phyloP scores from a whole-genome alignment of 35 echinoderm and acorn worm species.

The Eucidaris tribuloides region DNA sequence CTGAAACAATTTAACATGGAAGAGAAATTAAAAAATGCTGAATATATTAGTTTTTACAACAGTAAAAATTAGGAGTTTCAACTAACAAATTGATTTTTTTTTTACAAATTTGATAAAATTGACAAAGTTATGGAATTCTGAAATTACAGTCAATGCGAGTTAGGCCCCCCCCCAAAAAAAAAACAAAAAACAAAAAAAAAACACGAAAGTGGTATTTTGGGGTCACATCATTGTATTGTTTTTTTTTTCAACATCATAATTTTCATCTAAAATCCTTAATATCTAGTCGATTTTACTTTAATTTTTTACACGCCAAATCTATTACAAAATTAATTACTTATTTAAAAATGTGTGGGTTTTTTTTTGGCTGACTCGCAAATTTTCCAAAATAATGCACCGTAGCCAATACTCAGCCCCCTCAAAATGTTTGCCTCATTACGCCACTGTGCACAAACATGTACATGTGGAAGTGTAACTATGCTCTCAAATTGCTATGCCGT shows the following conservation, averaged over 20 bases:
- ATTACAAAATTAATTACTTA: neutral
- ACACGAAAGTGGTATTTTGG: neutral
- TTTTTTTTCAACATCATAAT: neutral
- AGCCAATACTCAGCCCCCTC: neutral
- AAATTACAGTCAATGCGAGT: slow-evolving; percentile 16
- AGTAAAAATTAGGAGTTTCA: neutral
- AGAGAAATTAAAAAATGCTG: slow-evolving; percentile 17
- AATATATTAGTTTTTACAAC: slow-evolving; percentile 26
- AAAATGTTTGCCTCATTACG: neutral
- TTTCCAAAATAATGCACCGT: neutral
- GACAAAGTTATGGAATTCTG: neutral
- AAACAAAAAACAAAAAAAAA: neutral
- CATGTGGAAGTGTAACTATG: too few relatives aligned
- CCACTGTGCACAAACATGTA: too few relatives aligned
- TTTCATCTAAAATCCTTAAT: neutral
- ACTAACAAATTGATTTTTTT: neutral
- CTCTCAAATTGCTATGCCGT: too few relatives aligned
- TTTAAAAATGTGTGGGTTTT: neutral
- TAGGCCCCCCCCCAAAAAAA: neutral
- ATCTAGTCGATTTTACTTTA: neutral
- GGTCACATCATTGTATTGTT: neutral
- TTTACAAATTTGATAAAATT: neutral
- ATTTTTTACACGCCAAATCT: neutral
- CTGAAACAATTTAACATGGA: slow-evolving; percentile 18
- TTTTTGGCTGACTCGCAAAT: neutral